A percentile compares a stretch with the other conserved stretches of the same genome.
phyloP scores from a whole-genome alignment of 2,797 vertebrate genomes.

The Dendrocincla fuliginosa region DNA sequence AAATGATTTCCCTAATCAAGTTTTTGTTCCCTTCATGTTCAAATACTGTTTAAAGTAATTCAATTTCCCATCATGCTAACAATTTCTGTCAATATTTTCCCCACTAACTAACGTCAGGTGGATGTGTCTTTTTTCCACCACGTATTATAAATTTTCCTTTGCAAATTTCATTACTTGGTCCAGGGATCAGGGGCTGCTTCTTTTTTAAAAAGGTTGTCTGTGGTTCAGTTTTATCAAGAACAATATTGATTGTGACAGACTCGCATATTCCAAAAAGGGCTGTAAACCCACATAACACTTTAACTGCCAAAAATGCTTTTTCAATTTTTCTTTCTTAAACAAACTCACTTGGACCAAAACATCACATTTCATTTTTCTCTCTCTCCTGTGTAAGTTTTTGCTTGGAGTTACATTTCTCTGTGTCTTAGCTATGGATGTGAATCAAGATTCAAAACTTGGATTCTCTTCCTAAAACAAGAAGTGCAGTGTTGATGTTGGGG shows the following conservation, averaged over 20 bases:
- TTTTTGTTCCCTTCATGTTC: constrained; percentile 53
- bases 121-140: constrained; percentile 41
- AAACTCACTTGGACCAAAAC: constrained; percentile 65
- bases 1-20: constrained; percentile 66
- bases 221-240: constrained; percentile 61
- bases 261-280: constrained; percentile 56
- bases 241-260: constrained; percentile 68
- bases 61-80: constrained; percentile 61
- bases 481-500: not conserved
- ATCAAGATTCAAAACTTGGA: constrained; percentile 19
- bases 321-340: constrained; percentile 60
- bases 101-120: constrained; percentile 66
- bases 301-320: constrained; percentile 66
- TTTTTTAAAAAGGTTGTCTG: constrained; percentile 47
- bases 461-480: not conserved
- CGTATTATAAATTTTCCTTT: constrained; percentile 31
- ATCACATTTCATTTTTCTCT: constrained; percentile 57
- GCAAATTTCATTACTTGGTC: constrained; percentile 59
- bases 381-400: constrained; percentile 12
- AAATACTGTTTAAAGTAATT: constrained; percentile 66
- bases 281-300: constrained; percentile 64
- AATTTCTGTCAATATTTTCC: constrained; percentile 52
- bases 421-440: not conserved
- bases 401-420: constrained; percentile 26
- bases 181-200: constrained; percentile 44